Percentiles rank a stretch among this genome's conserved stretches.
phyloP scores from a whole-genome alignment of 2,113 vertebrate genomes.

The Albula glossodonta region DNA sequence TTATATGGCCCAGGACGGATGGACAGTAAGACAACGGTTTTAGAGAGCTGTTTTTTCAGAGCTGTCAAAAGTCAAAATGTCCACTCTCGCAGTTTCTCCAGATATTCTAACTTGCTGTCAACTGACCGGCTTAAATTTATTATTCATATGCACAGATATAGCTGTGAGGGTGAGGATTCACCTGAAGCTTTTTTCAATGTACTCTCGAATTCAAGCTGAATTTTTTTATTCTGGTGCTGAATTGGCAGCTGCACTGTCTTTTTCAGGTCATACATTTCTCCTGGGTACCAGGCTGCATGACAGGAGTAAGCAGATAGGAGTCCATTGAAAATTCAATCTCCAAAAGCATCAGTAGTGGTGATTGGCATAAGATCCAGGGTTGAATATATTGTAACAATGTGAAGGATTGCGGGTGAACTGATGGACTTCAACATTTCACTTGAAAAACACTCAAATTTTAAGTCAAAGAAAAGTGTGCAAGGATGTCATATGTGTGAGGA shows the following conservation, averaged over 20 bases:
- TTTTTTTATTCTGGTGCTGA: background rate
- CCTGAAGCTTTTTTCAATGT: no score
- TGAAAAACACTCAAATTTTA: no score
- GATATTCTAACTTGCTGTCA: background rate
- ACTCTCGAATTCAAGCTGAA: background rate
- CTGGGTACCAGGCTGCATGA: no score
- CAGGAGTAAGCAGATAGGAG: background rate
- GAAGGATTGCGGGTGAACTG: no score
- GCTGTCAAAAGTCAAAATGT: background rate
- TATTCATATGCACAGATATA: background rate
- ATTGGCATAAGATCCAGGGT: no score
- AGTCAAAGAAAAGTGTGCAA: no score
- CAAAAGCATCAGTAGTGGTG: background rate
- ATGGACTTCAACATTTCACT: no score
- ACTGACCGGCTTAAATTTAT: background rate
- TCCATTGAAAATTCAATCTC: background rate
- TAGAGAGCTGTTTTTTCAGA: background rate
- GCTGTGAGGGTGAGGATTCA: background rate
- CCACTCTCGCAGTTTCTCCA: background rate
- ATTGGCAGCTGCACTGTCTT: background rate
- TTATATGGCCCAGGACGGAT: no score
- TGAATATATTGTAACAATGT: no score
- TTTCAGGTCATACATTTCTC: background rate
- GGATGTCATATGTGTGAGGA: no score
- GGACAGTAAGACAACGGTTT: background rate